Percentiles rank a stretch among this genome's conserved stretches.
These are phyloP conservation scores for Amphipyra tragopoginis DNA, from an alignment of 2,888 invertebrate species.

Conservation along the genomic window DNA sequence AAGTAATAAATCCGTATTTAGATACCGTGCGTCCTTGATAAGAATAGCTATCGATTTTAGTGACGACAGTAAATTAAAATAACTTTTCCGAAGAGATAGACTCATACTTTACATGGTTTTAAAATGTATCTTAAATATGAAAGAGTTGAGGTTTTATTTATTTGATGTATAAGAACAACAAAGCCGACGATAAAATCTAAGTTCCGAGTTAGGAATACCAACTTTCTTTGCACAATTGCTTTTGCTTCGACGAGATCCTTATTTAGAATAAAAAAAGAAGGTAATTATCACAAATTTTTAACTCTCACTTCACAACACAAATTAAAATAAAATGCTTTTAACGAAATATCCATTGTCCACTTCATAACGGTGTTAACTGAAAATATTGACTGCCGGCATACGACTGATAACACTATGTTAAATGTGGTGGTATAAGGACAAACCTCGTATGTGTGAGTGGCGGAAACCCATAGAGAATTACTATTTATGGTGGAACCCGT, in stretches of 20 bases:
- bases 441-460: constrained; percentile 57
- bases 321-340: constrained; percentile 18
- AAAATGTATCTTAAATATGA: background rate
- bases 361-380: constrained; percentile 61
- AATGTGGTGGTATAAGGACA: constrained; percentile 65
- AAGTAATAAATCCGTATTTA: constrained; percentile 19
- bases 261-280: background rate
- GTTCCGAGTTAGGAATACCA: background rate
- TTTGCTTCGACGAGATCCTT: background rate
- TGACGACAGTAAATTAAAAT: constrained; percentile 19
- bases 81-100: background rate
- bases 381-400: constrained; percentile 76
- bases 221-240: background rate
- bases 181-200: background rate
- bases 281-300: constrained; percentile 4
- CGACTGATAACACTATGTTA: constrained; percentile 77
- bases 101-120: background rate
- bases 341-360: constrained; percentile 46
- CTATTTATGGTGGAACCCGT: constrained; percentile 56
- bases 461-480: constrained; percentile 71
- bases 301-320: constrained; percentile 26
- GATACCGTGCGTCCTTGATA: constrained; percentile 43
- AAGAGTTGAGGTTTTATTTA: background rate
- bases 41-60: constrained; percentile 55
- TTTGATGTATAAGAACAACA: constrained; percentile 14